Evolutionary conservation across 2,113 vertebrate species (phyloP).

Genomic region (Gasterosteus nipponicus): DNA sequence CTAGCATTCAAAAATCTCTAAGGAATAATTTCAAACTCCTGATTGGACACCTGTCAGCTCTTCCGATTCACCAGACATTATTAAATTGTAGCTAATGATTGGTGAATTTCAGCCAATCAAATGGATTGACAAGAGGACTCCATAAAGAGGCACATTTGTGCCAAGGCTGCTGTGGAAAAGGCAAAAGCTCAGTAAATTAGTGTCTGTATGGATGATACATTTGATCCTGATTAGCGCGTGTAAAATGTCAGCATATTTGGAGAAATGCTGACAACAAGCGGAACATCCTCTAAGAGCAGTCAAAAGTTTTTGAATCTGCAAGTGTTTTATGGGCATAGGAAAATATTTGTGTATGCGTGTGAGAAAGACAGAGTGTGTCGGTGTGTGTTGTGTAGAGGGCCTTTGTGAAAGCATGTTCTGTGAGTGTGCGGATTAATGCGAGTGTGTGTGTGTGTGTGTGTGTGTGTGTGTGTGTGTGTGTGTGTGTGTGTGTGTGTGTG

Average conservation of each 20-base stretch:
- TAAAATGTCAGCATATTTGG: constrained; percentile 82
- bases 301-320: constrained; percentile 79
- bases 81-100: constrained; percentile 82
- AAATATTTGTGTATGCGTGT: constrained; percentile 53
- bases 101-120: constrained; percentile 82
- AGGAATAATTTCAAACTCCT: constrained; percentile 86
- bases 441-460: constrained; percentile 42
- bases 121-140: constrained; percentile 78
- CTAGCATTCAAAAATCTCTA: constrained; percentile 84
- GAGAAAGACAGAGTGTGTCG: constrained; percentile 37
- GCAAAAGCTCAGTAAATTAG: constrained; percentile 80
- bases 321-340: constrained; percentile 55
- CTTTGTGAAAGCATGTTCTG: constrained; percentile 64
- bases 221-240: constrained; percentile 86
- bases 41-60: constrained; percentile 88
- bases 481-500: constrained; percentile 12
- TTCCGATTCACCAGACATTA: constrained; percentile 77
- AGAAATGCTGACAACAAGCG: constrained; percentile 84
- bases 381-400: constrained; percentile 61
- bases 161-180: constrained; percentile 75
- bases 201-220: constrained; percentile 78
- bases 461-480: constrained; percentile 53
- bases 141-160: constrained; percentile 74
- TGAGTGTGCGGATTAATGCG: constrained; percentile 34
- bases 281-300: constrained; percentile 82